phyloP scores from a whole-genome alignment of 2,113 vertebrate genomes.

The Dipodomys spectabilis region DNA sequence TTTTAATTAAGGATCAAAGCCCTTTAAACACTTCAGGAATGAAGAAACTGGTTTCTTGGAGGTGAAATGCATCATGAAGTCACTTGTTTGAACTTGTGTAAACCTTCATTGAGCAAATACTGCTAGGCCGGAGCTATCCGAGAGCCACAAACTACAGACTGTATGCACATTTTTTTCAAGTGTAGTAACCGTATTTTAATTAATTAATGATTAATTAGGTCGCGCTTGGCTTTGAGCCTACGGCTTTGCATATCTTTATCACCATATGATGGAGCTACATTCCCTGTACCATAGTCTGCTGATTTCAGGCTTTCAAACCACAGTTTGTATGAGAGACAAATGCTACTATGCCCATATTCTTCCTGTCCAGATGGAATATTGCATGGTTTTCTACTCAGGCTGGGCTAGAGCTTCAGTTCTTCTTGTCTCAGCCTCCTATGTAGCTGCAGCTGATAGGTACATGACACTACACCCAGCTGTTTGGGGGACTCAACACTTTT shows the following conservation, averaged over 20 bases:
- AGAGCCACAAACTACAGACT: neutral
- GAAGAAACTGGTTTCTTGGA: constrained; percentile 25
- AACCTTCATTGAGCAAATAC: constrained; percentile 1
- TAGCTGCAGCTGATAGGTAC: too few species aligned
- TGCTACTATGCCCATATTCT: too few species aligned
- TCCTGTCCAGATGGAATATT: too few species aligned
- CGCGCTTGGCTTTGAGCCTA: neutral
- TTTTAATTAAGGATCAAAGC: constrained; percentile 62
- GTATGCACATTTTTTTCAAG: neutral
- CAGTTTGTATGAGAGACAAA: too few species aligned
- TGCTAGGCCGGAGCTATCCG: neutral
- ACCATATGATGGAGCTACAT: neutral
- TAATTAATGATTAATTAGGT: too few species aligned
- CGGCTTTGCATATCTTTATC: neutral
- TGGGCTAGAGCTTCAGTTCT: too few species aligned
- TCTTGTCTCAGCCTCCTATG: too few species aligned
- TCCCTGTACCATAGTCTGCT: neutral
- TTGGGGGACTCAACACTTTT: too few species aligned
- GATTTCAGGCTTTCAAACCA: too few species aligned
- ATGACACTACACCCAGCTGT: too few species aligned
- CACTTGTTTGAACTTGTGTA: constrained; percentile 25
- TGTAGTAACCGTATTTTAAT: neutral
- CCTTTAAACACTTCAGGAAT: constrained; percentile 45
- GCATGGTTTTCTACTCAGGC: too few species aligned
- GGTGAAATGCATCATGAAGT: neutral